Base-by-base conservation (phyloP, 2,797 vertebrate species). In the Spheniscus humboldti region DNA sequence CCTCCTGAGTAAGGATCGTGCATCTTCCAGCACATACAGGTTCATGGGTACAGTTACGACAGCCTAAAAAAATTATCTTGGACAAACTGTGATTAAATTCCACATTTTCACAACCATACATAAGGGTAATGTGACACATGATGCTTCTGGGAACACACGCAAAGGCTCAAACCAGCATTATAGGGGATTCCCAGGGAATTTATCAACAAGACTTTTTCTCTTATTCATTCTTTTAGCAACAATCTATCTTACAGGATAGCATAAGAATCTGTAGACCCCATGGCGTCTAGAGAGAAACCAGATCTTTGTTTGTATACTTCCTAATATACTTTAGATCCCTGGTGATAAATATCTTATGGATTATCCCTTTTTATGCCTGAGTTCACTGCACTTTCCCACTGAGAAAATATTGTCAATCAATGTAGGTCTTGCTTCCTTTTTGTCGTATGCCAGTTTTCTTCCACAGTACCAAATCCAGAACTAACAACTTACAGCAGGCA, bases 381-480 rank as follows among this genome's bases (percentile, higher is more conserved):
- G 50, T 95, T 90, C 62, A 77, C 59, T 81, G 69, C 63, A 74
- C 92, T 95, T 92, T 92, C 94, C 92, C 81, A 88, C 82, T 90
- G 87, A 95, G 76, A 96, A 96, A 95, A 94, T 88, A 83, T 50
- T 90, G 92, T 90, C 94, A 96, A 82, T 96, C 97, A 96, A 12
- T 0, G 3, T 64, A 86, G 67, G 86, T 82, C 77, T 73, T 86
- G 82, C 57, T 96, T 96, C 87, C 52, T 84, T 59, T 96, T 90
- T 88, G 41, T 87, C 22, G 1, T 76, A 28, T 43, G 82, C 87
- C 94, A 94, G 76, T 91, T 95, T 94, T 92, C 71, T 56, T 92
- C 69, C 76, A 71, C 83, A 59, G 87, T 72, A 92, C 75, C 93
- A 94, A 94, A 94, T 82, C 63, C 86, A 90, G 90, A 95, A 86